Evolutionary conservation across 2,888 invertebrate species (phyloP), one percentile per base, ranked within the genome.

Genomic region (Dicranocentrus wangi): DNA sequence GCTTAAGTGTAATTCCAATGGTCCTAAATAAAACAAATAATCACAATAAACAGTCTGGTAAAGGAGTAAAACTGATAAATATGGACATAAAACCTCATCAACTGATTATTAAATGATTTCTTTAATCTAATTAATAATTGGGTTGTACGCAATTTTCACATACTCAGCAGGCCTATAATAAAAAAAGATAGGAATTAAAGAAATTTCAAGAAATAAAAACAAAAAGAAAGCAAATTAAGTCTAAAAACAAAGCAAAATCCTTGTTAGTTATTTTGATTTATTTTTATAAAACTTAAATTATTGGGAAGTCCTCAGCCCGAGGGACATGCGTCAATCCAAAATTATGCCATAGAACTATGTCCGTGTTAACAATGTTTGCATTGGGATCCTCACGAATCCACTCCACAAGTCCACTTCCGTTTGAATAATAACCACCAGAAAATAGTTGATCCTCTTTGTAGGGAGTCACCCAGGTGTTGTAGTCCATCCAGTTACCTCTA

Each of bases 161-260:
- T 77, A 84, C 84, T 81, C 82, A 5, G 23, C 58, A 17, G 84
- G 83, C 84, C 83, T 84, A n/a, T n/a, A n/a, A n/a, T n/a, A n/a
- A n/a, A n/a, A n/a, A n/a, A n/a, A n/a, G n/a, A n/a, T n/a, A n/a
- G n/a, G n/a, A n/a, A n/a, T n/a, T n/a, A n/a, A n/a, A n/a, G n/a
- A n/a, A n/a, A n/a, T n/a, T n/a, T n/a, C n/a, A n/a, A n/a, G n/a
- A n/a, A n/a, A n/a, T n/a, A n/a, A n/a, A n/a, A n/a, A n/a, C n/a
- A n/a, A n/a, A n/a, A n/a, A n/a, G n/a, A n/a, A n/a, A n/a, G n/a
- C n/a, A n/a, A n/a, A n/a, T n/a, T n/a, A n/a, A n/a, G n/a, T n/a
- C n/a, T n/a, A n/a, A n/a, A n/a, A n/a, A n/a, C 0, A 84, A 66
- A 0, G 84, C 82, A 42, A 60, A 83, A 71, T 83, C 82, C 21